A percentile compares a stretch with the other conserved stretches of the same genome.
These are phyloP conservation scores for Holothuria scabra DNA, from an alignment of 53 echinoderm and acorn worm species.

Conservation along the genomic window DNA sequence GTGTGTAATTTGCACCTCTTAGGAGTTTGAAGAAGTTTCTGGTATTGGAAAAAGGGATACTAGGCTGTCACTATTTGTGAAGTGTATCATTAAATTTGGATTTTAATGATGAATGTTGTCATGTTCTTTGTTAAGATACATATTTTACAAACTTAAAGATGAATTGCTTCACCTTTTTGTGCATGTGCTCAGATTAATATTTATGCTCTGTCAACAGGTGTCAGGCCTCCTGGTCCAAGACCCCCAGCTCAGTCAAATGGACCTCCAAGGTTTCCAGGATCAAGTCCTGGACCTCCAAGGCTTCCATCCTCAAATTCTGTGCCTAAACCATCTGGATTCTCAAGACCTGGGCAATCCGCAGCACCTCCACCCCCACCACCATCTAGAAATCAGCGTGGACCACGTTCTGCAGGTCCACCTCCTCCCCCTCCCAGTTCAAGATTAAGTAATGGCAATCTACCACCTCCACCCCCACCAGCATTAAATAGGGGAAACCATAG, in stretches of 20 bases:
- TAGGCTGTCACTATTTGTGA: too few relatives aligned
- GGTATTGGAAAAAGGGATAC: too few relatives aligned
- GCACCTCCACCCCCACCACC: slow-evolving; percentile 53
- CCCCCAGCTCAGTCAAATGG: background rate
- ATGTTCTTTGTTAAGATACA: too few relatives aligned
- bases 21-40: too few relatives aligned
- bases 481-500: background rate
- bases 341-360: slow-evolving; percentile 1
- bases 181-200: too few relatives aligned
- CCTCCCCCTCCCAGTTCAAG: slow-evolving; percentile 52
- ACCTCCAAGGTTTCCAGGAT: slow-evolving; percentile 43
- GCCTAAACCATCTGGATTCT: background rate
- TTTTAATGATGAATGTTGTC: too few relatives aligned
- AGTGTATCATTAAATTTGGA: too few relatives aligned
- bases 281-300: slow-evolving; percentile 26
- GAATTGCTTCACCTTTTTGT: too few relatives aligned
- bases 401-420: slow-evolving; percentile 2
- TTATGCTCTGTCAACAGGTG: too few relatives aligned
- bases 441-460: slow-evolving; percentile 50
- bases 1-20: too few relatives aligned
- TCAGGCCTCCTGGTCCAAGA: slow-evolving; percentile 26
- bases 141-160: too few relatives aligned
- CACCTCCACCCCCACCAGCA: slow-evolving; percentile 52
- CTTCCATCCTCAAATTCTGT: slow-evolving; percentile 52
- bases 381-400: slow-evolving; percentile 9